phyloP scores from a whole-genome alignment of 2,888 invertebrate genomes.

The Hylaea fasciaria region DNA sequence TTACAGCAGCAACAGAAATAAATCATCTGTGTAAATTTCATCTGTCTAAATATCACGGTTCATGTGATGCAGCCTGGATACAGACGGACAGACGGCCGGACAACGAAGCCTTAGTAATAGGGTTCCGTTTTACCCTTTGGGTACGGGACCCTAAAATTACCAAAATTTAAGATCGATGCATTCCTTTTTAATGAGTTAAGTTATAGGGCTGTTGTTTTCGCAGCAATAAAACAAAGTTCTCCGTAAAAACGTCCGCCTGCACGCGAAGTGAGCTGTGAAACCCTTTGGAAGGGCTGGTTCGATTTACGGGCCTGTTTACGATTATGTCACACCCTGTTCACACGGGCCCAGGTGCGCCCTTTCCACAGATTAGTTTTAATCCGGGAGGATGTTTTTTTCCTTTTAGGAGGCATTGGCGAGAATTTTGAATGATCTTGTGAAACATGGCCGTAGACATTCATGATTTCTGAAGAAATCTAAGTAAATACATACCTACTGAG shows the following conservation, averaged over 20 bases:
- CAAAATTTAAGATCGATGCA: no score
- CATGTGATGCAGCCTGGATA: no score
- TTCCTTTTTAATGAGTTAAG: neutral
- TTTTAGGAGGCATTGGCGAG: constrained; percentile 8
- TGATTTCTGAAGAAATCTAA: no score
- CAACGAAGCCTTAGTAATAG: no score
- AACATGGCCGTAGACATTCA: neutral
- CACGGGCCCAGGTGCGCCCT: constrained; percentile 62
- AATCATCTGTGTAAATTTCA: no score
- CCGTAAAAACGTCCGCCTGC: constrained; percentile 27
- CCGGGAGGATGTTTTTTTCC: constrained; percentile 21
- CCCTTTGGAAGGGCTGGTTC: constrained; percentile 59
- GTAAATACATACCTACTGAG: no score
- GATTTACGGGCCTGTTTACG: constrained; percentile 66
- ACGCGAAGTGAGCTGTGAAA: constrained; percentile 41
- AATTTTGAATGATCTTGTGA: constrained; percentile 4
- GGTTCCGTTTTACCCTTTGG: no score
- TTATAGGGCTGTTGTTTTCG: neutral
- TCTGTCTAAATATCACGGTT: no score
- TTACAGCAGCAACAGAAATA: no score
- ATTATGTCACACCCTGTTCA: constrained; percentile 52
- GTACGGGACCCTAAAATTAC: no score
- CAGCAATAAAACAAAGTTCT: constrained; percentile 36
- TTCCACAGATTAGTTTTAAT: constrained; percentile 46
- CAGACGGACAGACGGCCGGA: no score